Conservation (phyloP, 2,888 invertebrate species). For the Octodonta nipae region DNA sequence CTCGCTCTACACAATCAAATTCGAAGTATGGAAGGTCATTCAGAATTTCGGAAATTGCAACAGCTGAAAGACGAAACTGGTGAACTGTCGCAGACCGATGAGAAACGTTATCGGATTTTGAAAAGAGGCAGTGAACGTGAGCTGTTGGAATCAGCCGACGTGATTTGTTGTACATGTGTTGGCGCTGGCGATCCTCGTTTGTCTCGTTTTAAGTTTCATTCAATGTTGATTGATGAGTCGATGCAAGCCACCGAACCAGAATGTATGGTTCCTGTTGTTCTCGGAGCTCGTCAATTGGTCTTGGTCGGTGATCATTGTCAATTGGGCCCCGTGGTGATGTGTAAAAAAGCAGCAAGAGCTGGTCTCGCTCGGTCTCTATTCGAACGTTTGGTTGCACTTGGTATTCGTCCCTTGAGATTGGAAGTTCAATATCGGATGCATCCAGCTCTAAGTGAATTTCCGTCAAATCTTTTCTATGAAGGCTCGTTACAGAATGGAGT, state of each 20-base stretch:
- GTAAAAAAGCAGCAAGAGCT: slow-evolving; percentile 94
- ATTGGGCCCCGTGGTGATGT: slow-evolving; percentile 97
- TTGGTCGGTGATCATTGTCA: slow-evolving; percentile 99
- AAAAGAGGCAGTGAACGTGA: slow-evolving; percentile 86
- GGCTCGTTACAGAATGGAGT: slow-evolving; percentile 98
- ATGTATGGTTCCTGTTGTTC: slow-evolving; percentile 96
- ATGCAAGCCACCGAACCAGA: slow-evolving; percentile 91
- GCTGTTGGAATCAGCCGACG: slow-evolving; percentile 88
- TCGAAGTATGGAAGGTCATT: slow-evolving; percentile 81
- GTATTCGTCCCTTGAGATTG: slow-evolving; percentile 89
- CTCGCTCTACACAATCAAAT: slow-evolving; percentile 95
- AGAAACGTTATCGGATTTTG: slow-evolving; percentile 79
- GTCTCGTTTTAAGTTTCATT: slow-evolving; percentile 85
- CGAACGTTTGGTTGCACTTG: slow-evolving; percentile 90
- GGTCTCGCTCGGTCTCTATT: slow-evolving; percentile 95
- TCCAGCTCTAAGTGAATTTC: slow-evolving; percentile 91
- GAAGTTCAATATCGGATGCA: slow-evolving; percentile 99
- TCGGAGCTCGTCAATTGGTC: slow-evolving; percentile 92
- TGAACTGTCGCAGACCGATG: slow-evolving; percentile 88
- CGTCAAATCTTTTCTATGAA: slow-evolving; percentile 98
- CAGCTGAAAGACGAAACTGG: slow-evolving; percentile 97
- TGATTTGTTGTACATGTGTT: slow-evolving; percentile 97
- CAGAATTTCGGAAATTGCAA: slow-evolving; percentile 88
- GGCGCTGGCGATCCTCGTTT: slow-evolving; percentile 94
- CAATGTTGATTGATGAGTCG: slow-evolving; percentile 92